Percentiles rank a stretch among this genome's conserved stretches.
Evolutionary conservation across 2,888 invertebrate species (phyloP).

Genomic region (Isotomurus palustris): DNA sequence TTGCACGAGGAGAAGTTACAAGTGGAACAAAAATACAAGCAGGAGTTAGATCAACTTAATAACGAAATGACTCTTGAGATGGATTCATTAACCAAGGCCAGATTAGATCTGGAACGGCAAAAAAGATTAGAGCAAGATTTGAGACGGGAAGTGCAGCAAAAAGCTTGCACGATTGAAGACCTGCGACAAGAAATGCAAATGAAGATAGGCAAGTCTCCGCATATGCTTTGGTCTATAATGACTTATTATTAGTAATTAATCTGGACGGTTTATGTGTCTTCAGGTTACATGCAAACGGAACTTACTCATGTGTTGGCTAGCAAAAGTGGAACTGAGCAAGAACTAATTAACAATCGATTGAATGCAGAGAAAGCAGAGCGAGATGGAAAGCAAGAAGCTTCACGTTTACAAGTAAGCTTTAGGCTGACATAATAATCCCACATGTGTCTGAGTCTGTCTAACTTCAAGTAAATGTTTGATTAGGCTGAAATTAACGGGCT

Average conservation of each 20-base stretch:
- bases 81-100: conserved; percentile 69
- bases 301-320: conserved; percentile 70
- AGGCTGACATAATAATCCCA: no score
- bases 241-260: background rate
- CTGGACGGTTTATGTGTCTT: background rate
- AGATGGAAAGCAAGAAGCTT: conserved; percentile 69
- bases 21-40: conserved; percentile 58
- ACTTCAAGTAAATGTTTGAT: background rate
- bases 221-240: background rate
- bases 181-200: conserved; percentile 72
- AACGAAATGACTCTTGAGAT: conserved; percentile 74
- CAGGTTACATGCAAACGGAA: conserved; percentile 71
- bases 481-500: conserved; percentile 66
- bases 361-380: conserved; percentile 66
- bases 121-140: conserved; percentile 70
- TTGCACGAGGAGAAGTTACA: conserved; percentile 68
- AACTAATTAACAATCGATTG: conserved; percentile 64
- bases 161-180: conserved; percentile 70
- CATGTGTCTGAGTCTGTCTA: background rate
- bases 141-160: conserved; percentile 70
- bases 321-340: conserved; percentile 73
- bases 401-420: conserved; percentile 57
- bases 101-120: conserved; percentile 72
- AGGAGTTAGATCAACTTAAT: conserved; percentile 71
- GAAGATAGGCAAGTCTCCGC: conserved; percentile 59